Base-by-base conservation (phyloP, 2,888 invertebrate genomes). In the Clistopyga incitator region DNA sequence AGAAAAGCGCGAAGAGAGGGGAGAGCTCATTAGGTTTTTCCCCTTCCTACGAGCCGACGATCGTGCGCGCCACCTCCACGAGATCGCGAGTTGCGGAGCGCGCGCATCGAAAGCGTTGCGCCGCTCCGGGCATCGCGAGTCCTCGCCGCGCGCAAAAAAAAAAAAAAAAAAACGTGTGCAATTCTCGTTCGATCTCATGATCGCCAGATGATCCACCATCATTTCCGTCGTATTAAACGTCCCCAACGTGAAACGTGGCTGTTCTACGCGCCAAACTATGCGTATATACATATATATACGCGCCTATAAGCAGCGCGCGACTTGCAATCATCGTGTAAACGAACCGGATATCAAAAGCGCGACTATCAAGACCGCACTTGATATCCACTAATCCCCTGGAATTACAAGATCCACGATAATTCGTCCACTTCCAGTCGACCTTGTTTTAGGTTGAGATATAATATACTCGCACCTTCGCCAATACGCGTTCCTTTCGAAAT, bases 11-110 rank as follows among this genome's bases (percentile, higher is more conserved):
- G 10, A 10, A 38, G 38, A 38, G 34, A 87, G 88, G 86, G 86
- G 85, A 87, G 87, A 59, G 71, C 90, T 90, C 90, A 90, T 90
- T 90, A 90, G 87, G 89, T 86, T 85, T 78, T 86, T 50, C 61
- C 71, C 61, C 71, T n/a, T 50, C 65, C 15, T 59, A n/a, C n/a
- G 18, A 45, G 67, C 70, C 78, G 84, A 76, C 78, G 84, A 76
- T 81, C 78, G 74, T 56, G 76, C 76, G 76, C 76, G 74, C 83
- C 84, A 84, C 82, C 76, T 82, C 74, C 81, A 67, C 50, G 23
- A 47, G 67, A 25, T 47, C 47, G n/a, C 50, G 42, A 42, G 64
- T 20, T 29, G 67, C 47, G 25, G 78, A 56, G 68, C 68, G 77
- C 68, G 77, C 71, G 56, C 10, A 38, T 56, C 56, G 71, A n/a